Base-by-base conservation (phyloP, 2,888 invertebrate species). In the Dryomyza anilis region DNA sequence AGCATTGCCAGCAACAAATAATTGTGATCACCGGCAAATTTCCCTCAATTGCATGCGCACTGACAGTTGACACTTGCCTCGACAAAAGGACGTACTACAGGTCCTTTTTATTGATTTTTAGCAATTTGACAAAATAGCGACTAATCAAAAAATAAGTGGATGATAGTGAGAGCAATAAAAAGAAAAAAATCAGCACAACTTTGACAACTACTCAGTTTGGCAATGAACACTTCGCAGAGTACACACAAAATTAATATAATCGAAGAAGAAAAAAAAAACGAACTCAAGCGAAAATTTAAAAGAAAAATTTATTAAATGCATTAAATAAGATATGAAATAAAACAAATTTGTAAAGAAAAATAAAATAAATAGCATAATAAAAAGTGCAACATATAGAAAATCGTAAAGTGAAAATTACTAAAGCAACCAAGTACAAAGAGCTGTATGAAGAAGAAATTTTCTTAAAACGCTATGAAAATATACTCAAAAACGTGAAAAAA, bases 91-190 rank as follows among this genome's bases (percentile, higher is more conserved):
- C 64, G 70, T 71, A 74, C 73, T 69, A 74, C 75, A 76, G 74
- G 73, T 74, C 71, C 75, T 76, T 74, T 72, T 70, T 74, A 76
- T 76, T 70, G 76, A 76, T 76, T 76, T 76, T 74, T 71, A 70
- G 65, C 65, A 45, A 43, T 53, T 45, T 58, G 50, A 57, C 58
- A 36, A n/a, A 30, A 46, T 2, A 10, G n/a, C 23, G 23, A 58
- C 1, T 6, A 16, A 58, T 25, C 45, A 29, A 16, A n/a, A 12
- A 29, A 6, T 5, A 12, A 23, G 8, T n/a, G 10, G 3, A 25
- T 16, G 16, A 45, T 12, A 45, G 30, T 29, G 46, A 59, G 21
- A 53, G 21, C 16, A 33, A 59, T 27, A 23, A 10, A 68, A 63
- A 25, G 48, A 58, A 50, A 21, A 60, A 56, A 53, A 63, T n/a